A percentile compares a stretch with the other conserved stretches of the same genome.
These are phyloP conservation scores for Neotragus pygmaeus DNA, from an alignment of 2,113 vertebrate species.

Conservation along the genomic window DNA sequence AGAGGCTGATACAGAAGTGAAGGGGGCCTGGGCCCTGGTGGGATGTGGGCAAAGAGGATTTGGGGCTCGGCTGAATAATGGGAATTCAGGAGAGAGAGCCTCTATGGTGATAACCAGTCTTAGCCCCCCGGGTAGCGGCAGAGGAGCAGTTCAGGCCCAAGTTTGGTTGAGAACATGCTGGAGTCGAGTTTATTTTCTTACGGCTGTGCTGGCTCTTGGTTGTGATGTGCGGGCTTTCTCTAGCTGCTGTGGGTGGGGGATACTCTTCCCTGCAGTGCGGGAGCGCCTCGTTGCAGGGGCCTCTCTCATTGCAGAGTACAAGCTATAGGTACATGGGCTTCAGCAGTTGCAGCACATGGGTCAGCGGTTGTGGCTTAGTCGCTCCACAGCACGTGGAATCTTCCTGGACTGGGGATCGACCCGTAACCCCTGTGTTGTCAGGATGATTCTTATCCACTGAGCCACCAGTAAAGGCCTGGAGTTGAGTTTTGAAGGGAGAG, in stretches of 20 bases:
- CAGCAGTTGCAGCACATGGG: not conserved
- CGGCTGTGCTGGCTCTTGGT: not conserved
- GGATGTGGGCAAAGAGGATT: not conserved
- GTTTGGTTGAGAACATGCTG: not conserved
- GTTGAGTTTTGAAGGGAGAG: not conserved
- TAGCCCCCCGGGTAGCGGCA: not conserved
- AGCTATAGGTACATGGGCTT: not conserved
- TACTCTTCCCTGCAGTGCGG: rapidly evolving
- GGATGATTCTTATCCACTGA: not conserved
- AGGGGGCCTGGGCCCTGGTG: not conserved
- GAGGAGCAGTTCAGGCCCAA: not conserved
- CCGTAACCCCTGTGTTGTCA: rapidly evolving
- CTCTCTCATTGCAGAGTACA: not conserved
- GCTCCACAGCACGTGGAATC: not conserved
- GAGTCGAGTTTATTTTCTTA: not conserved
- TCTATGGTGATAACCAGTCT: not conserved
- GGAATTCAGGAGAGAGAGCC: not conserved
- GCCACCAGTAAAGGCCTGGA: not conserved
- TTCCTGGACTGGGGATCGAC: not conserved
- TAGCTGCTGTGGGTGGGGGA: not conserved
- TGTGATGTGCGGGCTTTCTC: not conserved
- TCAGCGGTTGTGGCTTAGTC: not conserved
- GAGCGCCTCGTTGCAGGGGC: not conserved
- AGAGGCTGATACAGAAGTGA: not conserved
- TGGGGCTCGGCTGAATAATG: not conserved